A percentile compares a stretch with the other conserved stretches of the same genome.
Evolutionary conservation across 2,113 vertebrate genomes (phyloP).

Genomic region (Aramus guarauna): DNA sequence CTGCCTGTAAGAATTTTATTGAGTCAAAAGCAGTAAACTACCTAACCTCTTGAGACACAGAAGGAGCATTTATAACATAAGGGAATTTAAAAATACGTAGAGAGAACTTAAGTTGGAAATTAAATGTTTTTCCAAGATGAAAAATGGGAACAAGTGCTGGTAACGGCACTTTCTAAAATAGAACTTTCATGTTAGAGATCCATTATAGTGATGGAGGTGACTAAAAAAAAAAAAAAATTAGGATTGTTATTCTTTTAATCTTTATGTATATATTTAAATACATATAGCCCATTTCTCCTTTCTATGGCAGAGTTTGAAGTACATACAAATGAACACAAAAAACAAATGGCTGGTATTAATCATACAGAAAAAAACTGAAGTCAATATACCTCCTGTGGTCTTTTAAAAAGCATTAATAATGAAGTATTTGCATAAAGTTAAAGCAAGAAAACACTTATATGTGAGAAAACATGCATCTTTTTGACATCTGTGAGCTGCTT

Average conservation of each 20-base stretch:
- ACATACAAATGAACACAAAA: constrained; percentile 26
- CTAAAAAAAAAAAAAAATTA: constrained; percentile 14
- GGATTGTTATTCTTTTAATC: constrained; percentile 19
- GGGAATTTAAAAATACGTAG: constrained; percentile 15
- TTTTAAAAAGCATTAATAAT: constrained; percentile 2
- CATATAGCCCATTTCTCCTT: not conserved
- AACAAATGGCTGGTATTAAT: not conserved
- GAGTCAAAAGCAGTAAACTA: constrained; percentile 17
- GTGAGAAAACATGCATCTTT: not conserved
- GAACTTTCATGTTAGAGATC: not conserved
- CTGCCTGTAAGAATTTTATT: not conserved
- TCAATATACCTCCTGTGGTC: not conserved
- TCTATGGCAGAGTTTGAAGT: constrained; percentile 11
- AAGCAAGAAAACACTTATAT: not conserved
- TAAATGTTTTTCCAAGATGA: constrained; percentile 12
- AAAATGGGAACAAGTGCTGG: constrained; percentile 29
- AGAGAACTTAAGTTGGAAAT: constrained; percentile 30
- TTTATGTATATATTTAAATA: constrained; percentile 41
- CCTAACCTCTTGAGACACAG: not conserved
- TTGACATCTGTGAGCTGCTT: not conserved
- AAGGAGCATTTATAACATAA: not conserved
- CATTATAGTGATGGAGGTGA: not conserved
- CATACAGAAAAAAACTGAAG: not conserved
- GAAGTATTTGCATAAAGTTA: constrained; percentile 3
- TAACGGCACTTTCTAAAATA: not conserved